phyloP scores from a whole-genome alignment of 1,140 invertebrate species.

The Philotrypesis tridentata region DNA sequence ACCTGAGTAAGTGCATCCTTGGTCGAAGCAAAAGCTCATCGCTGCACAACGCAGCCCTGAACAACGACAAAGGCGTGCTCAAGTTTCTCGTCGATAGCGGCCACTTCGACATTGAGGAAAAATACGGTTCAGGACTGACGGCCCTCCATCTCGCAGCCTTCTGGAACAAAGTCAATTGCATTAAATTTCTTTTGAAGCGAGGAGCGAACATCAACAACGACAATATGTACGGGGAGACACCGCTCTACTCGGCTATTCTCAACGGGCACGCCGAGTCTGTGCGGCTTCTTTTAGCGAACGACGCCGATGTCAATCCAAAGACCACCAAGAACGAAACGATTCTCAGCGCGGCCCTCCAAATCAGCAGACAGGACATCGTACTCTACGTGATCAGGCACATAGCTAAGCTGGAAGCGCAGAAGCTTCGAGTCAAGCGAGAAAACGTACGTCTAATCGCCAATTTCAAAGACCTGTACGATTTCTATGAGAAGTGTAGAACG shows the following conservation, averaged over 20 bases:
- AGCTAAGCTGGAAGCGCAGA: neutral
- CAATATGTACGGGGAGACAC: conserved; percentile 21
- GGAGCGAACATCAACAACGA: conserved; percentile 10
- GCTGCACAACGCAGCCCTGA: conserved; percentile 18
- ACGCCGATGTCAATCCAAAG: neutral
- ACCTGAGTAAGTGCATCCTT: neutral
- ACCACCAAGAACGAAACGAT: conserved; percentile 11
- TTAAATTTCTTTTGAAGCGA: conserved; percentile 19
- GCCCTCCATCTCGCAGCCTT: conserved; percentile 24
- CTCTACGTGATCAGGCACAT: neutral
- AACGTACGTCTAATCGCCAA: neutral
- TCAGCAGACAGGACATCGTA: neutral
- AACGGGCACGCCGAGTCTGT: neutral
- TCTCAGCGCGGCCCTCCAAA: neutral
- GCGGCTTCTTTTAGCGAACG: neutral
- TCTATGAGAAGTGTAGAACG: conserved; percentile 2
- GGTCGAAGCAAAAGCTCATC: neutral
- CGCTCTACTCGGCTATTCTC: conserved; percentile 17
- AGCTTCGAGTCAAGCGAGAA: neutral
- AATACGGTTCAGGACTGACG: neutral
- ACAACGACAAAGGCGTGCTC: conserved; percentile 14
- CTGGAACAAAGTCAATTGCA: neutral
- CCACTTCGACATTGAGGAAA: conserved; percentile 26
- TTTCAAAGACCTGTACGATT: neutral
- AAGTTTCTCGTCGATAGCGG: conserved; percentile 12